Evolutionary conservation across 2,797 vertebrate genomes (phyloP), one percentile per base, ranked within the genome.

Genomic region (Oreochromis grahami): DNA sequence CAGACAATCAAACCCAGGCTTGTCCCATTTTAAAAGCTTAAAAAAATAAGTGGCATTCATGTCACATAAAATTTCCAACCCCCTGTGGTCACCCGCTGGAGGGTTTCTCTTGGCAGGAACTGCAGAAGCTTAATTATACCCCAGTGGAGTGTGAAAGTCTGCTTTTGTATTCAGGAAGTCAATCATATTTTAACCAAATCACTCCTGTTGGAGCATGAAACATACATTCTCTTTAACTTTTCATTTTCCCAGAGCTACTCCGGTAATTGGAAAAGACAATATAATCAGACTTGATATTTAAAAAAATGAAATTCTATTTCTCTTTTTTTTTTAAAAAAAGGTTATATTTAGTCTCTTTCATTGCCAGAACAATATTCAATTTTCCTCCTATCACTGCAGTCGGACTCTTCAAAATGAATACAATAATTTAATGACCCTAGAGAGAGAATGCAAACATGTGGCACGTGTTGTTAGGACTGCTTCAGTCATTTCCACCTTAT

Each of bases 121-220:
- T 50, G 81, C 79, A 78, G 79, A 83, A 74, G 74, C 85, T 58
- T 93, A 93, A 92, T 93, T 94, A 93, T 87, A 92, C 90, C 87
- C 84, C 80, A 83, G 84, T 36, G 79, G 86, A 90, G 87, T 90
- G 91, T 91, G 88, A 87, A 91, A 89, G 91, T 89, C 79, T 84
- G 83, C 85, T 91, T 91, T 92, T 92, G 85, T 91, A 86, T 92
- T 87, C 55, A 84, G 83, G 76, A 87, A 91, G 91, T 93, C 91
- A 90, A 91, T 95, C 92, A 91, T 89, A 88, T 83, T 92, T 92
- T 89, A 92, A 90, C 85, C 76, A 85, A 92, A 92, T 87, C 79
- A 78, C 55, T 90, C 76, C 84, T 85, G 72, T 72, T 58, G 56
- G 79, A 85, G 80, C 80, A 87, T 76, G 80, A 87, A 63, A 78